Percentiles rank a stretch among this genome's conserved stretches.
Evolutionary conservation across 2,113 vertebrate species (phyloP).

Genomic region (Connochaetes taurinus): DNA sequence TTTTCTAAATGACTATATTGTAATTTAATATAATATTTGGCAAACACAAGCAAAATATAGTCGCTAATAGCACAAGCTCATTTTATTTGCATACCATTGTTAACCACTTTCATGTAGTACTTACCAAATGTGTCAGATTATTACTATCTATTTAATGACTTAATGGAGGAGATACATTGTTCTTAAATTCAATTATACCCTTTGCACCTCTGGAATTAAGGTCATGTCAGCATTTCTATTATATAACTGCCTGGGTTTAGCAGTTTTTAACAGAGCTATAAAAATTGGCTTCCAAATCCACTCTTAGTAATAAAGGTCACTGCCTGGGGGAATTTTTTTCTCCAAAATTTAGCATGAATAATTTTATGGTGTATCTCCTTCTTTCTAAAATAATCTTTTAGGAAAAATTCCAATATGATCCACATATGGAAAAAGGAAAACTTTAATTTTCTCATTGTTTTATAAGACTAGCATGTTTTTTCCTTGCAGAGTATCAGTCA

Average conservation of each 20-base stretch:
- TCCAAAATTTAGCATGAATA: slow-evolving; percentile 16
- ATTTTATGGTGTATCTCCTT: slow-evolving; percentile 46
- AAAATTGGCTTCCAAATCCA: slow-evolving; percentile 67
- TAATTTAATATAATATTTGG: slow-evolving; percentile 64
- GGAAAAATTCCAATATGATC: background rate
- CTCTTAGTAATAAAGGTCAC: slow-evolving; percentile 50
- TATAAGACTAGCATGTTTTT: background rate
- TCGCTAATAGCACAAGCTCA: slow-evolving; percentile 45
- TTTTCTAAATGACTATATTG: slow-evolving; percentile 54
- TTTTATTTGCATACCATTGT: slow-evolving; percentile 70
- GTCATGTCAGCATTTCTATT: slow-evolving; percentile 71
- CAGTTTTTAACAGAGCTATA: slow-evolving; percentile 62
- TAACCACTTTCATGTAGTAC: slow-evolving; percentile 50
- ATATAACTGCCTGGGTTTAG: slow-evolving; percentile 57
- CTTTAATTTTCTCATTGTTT: slow-evolving; percentile 27
- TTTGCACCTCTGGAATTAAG: slow-evolving; percentile 69
- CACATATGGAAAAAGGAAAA: slow-evolving; percentile 14
- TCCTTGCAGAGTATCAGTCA: background rate
- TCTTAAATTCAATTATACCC: slow-evolving; percentile 74
- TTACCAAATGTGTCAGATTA: slow-evolving; percentile 61
- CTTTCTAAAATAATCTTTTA: slow-evolving; percentile 47
- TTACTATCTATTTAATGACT: slow-evolving; percentile 71
- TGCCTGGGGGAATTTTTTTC: slow-evolving; percentile 13
- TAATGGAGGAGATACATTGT: slow-evolving; percentile 66
- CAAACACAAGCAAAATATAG: slow-evolving; percentile 48